These are phyloP conservation scores for Myathropa florea DNA, from an alignment of 2,888 invertebrate genomes.

Conservation along the genomic window DNA sequence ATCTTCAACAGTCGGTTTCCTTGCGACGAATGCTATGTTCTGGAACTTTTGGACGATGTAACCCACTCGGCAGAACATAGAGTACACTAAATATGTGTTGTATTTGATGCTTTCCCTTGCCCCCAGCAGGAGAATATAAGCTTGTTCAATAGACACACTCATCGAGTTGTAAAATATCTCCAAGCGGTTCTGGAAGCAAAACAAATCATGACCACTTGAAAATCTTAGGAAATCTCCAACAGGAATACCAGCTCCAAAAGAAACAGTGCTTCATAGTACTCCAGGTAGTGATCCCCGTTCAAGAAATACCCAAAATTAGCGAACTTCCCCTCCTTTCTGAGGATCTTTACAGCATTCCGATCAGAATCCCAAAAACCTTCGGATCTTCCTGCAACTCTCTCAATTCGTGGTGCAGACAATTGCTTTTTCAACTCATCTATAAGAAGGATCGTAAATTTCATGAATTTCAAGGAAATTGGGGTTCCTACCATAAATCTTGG, in stretches of 20 bases:
- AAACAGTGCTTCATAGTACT: slow-evolving; percentile 78
- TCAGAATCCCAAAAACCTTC: slow-evolving; percentile 75
- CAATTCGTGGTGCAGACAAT: slow-evolving; percentile 76
- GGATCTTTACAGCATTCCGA: slow-evolving; percentile 75
- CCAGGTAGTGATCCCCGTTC: slow-evolving; percentile 75
- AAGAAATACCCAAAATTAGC: slow-evolving; percentile 76
- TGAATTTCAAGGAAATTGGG: neutral
- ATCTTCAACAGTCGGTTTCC: slow-evolving; percentile 71
- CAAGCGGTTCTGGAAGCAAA: slow-evolving; percentile 75
- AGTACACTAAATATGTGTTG: slow-evolving; percentile 77
- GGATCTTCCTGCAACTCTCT: slow-evolving; percentile 75
- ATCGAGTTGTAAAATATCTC: slow-evolving; percentile 75
- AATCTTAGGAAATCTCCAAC: too few species aligned
- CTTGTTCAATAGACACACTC: slow-evolving; percentile 78
- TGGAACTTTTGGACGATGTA: slow-evolving; percentile 77
- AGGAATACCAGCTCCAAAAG: slow-evolving; percentile 76
- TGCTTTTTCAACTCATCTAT: slow-evolving; percentile 75
- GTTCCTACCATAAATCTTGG: slow-evolving; percentile 73
- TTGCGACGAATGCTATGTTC: slow-evolving; percentile 63
- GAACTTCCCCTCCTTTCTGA: slow-evolving; percentile 79
- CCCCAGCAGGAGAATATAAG: slow-evolving; percentile 77
- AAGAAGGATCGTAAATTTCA: neutral
- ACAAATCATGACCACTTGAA: neutral
- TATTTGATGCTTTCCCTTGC: slow-evolving; percentile 74
- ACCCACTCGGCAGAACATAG: slow-evolving; percentile 77